These are phyloP conservation scores for Ophion obscuratus DNA, from an alignment of 2,888 invertebrate genomes.

Conservation along the genomic window DNA sequence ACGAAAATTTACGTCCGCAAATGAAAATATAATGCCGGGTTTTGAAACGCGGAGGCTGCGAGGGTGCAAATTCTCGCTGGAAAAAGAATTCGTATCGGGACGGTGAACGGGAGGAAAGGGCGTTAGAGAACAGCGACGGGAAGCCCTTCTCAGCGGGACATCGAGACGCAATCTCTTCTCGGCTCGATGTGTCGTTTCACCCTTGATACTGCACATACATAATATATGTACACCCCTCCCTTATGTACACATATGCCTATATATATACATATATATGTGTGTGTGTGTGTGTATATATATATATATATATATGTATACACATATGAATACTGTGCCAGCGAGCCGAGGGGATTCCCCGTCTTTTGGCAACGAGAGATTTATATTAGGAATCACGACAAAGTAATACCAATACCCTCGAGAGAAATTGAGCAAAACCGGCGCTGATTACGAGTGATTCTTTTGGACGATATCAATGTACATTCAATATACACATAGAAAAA, in stretches of 20 bases:
- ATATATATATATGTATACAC: too few relatives aligned
- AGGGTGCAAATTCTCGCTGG: constrained; percentile 59
- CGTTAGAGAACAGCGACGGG: constrained; percentile 33
- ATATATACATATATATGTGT: too few relatives aligned
- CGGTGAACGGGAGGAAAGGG: constrained; percentile 27
- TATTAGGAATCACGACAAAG: constrained; percentile 81
- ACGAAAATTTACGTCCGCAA: constrained; percentile 70
- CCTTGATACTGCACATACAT: constrained; percentile 41
- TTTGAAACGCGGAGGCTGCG: constrained; percentile 34
- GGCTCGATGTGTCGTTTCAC: constrained; percentile 64
- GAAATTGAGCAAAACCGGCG: constrained; percentile 57
- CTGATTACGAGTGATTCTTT: constrained; percentile 32
- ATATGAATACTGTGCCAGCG: constrained; percentile 48
- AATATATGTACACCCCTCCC: neutral
- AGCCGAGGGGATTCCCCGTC: constrained; percentile 71
- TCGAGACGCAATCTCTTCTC: constrained; percentile 81
- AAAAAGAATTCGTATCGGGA: constrained; percentile 45
- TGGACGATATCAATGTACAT: constrained; percentile 53
- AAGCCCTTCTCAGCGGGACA: constrained; percentile 80
- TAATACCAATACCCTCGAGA: constrained; percentile 72
- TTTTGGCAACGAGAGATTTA: constrained; percentile 80
- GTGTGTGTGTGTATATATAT: too few relatives aligned
- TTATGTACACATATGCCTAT: neutral
- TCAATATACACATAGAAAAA: constrained; percentile 8
- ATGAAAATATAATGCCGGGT: constrained; percentile 78